Evolutionary conservation across 2,888 invertebrate species (phyloP).

Genomic region (Hedya salicella): DNA sequence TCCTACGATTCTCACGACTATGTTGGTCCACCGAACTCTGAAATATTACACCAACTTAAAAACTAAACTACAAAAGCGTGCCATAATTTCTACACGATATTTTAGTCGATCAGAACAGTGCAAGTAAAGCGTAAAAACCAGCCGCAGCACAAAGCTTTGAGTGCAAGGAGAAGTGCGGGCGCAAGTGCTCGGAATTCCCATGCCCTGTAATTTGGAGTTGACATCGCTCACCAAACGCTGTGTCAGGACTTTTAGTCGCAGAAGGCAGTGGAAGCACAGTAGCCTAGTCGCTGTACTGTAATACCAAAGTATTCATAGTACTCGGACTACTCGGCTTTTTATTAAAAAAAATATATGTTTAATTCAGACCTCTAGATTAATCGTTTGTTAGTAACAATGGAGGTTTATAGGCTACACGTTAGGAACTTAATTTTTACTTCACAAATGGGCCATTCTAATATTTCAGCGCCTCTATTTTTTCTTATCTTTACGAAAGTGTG

Average conservation of each 20-base stretch:
- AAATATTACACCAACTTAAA: background rate
- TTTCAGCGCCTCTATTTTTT: too few species aligned
- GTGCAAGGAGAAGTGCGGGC: conserved; percentile 57
- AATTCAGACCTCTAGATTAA: too few species aligned
- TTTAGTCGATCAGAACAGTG: conserved; percentile 62
- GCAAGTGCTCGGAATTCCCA: conserved; percentile 56
- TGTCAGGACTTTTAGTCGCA: conserved; percentile 48
- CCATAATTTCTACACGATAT: conserved; percentile 39
- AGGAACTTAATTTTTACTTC: too few species aligned
- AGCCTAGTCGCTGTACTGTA: background rate
- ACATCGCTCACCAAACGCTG: conserved; percentile 55
- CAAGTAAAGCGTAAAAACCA: conserved; percentile 67
- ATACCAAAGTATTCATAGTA: too few species aligned
- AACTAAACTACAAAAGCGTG: background rate
- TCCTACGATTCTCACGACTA: too few species aligned
- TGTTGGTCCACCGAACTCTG: too few species aligned
- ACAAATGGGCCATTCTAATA: too few species aligned
- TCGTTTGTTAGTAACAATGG: too few species aligned
- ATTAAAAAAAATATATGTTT: too few species aligned
- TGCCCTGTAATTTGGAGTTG: conserved; percentile 73
- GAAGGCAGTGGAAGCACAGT: conserved; percentile 24
- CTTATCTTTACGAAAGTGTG: too few species aligned
- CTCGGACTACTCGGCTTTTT: too few species aligned
- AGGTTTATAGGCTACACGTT: too few species aligned
- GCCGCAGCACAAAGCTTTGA: conserved; percentile 70